Conservation (phyloP, 2,888 invertebrate genomes). For the Alcis repandata region DNA sequence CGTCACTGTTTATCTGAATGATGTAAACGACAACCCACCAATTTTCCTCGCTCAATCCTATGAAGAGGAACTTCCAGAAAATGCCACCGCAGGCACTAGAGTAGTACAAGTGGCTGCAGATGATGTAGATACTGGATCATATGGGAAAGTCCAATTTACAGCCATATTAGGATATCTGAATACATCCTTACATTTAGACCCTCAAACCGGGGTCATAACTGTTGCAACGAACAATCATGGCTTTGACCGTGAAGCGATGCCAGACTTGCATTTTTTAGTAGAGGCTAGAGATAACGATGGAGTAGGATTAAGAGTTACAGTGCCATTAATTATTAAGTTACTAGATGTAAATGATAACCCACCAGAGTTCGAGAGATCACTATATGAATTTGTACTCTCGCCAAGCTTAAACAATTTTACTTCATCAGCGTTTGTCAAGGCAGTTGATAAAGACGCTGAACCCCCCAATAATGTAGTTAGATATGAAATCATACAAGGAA, state of each 20-base stretch:
- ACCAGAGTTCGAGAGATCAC: conserved; percentile 92
- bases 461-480: conserved; percentile 94
- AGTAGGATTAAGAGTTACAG: conserved; percentile 91
- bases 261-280: conserved; percentile 92
- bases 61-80: conserved; percentile 92
- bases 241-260: conserved; percentile 94
- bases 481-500: conserved; percentile 93
- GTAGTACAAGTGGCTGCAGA: conserved; percentile 92
- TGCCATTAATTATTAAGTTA: conserved; percentile 91
- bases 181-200: conserved; percentile 92
- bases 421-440: conserved; percentile 92
- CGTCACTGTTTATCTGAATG: conserved; percentile 93
- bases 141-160: conserved; percentile 92
- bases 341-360: conserved; percentile 94
- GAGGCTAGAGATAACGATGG: conserved; percentile 96
- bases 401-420: conserved; percentile 92
- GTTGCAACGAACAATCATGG: conserved; percentile 91
- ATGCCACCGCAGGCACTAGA: conserved; percentile 90
- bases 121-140: conserved; percentile 93
- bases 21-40: conserved; percentile 96
- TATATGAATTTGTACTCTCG: conserved; percentile 93
- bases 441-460: conserved; percentile 93
- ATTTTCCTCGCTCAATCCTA: conserved; percentile 91
- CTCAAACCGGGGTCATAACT: conserved; percentile 92
- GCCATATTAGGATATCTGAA: conserved; percentile 92